A percentile compares a stretch with the other conserved stretches of the same genome.
These are phyloP conservation scores for Sesia bembeciformis DNA, from an alignment of 2,888 invertebrate genomes.

Conservation along the genomic window DNA sequence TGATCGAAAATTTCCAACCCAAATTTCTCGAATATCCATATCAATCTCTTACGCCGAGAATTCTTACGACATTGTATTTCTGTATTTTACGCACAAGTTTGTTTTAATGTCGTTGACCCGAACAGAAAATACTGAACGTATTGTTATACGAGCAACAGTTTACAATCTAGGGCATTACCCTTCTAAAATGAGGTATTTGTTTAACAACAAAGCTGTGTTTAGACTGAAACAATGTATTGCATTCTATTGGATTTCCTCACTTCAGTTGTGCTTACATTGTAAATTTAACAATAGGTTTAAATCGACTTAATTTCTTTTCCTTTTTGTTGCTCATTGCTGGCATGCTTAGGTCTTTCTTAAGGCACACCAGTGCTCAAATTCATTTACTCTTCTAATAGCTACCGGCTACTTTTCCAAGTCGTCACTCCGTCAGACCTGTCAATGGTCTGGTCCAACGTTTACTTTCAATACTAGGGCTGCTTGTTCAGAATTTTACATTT, in stretches of 20 bases:
- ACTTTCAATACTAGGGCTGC: too few species aligned
- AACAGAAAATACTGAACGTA: conserved; percentile 51
- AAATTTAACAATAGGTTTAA: background rate
- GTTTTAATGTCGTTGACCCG: conserved; percentile 62
- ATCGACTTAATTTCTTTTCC: too few species aligned
- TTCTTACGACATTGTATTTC: background rate
- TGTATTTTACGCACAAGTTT: conserved; percentile 29
- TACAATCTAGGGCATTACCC: conserved; percentile 66
- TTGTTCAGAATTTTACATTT: too few species aligned
- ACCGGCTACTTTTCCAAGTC: too few species aligned
- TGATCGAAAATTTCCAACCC: too few species aligned
- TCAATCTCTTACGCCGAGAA: background rate
- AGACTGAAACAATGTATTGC: conserved; percentile 45
- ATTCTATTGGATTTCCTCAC: conserved; percentile 35
- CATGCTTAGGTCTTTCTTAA: too few species aligned
- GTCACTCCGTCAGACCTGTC: too few species aligned
- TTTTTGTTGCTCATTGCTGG: too few species aligned
- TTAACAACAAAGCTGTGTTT: conserved; percentile 52
- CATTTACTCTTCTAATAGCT: too few species aligned
- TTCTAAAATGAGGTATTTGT: conserved; percentile 56
- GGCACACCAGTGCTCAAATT: too few species aligned
- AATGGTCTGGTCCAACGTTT: too few species aligned
- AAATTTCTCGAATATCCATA: too few species aligned
- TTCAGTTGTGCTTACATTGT: background rate
- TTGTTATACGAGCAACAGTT: conserved; percentile 53